Evolutionary conservation across 2,113 vertebrate genomes (phyloP), one percentile per base, ranked within the genome.

Genomic region (Dasyurus viverrinus): DNA sequence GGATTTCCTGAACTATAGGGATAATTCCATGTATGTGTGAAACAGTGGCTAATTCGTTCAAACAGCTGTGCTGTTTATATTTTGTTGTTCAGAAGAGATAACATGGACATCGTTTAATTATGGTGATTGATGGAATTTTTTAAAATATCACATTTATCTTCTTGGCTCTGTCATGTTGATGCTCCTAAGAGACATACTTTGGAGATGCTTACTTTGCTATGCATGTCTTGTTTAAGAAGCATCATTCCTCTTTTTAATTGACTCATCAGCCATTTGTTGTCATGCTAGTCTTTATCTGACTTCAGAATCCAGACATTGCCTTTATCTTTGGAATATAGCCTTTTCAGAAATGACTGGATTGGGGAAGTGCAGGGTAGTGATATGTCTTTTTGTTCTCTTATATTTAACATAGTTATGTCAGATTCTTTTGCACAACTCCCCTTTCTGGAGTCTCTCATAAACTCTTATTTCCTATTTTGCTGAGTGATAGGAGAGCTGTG

Each of bases 301-400:
- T 76, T 89, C 14, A n/a, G 90, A 89, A 95, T 94, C 93, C 50
- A 96, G 97, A 98, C 27, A 0, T 52, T 94, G 76, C 5, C 23
- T 96, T 94, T 57, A 55, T 50, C 27, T 95, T 94, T 93, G 84
- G 50, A 93, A 93, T n/a, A 91, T 94, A 95, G 54, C 54, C 92
- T 60, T 7, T 42, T 52, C 42, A 89, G 26, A 97, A 96, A 95
- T 14, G 48, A 84, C 53, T 92, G 91, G 89, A 89, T 55, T n/a
- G 36, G 36, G 68, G 36, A 95, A 54, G 12, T 91, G 54, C 23
- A 91, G 89, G 55, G 53, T 3, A 90, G 89, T n/a, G 36, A 8
- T 14, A 57, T 50, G 12, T 55, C 25, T 60, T 60, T 92, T 95
- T 2, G 1, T 89, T 94, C 8, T 89, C 25, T 94, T 93, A 19